phyloP scores from a whole-genome alignment of 2,888 invertebrate species.

The Tetragonula carbonaria region DNA sequence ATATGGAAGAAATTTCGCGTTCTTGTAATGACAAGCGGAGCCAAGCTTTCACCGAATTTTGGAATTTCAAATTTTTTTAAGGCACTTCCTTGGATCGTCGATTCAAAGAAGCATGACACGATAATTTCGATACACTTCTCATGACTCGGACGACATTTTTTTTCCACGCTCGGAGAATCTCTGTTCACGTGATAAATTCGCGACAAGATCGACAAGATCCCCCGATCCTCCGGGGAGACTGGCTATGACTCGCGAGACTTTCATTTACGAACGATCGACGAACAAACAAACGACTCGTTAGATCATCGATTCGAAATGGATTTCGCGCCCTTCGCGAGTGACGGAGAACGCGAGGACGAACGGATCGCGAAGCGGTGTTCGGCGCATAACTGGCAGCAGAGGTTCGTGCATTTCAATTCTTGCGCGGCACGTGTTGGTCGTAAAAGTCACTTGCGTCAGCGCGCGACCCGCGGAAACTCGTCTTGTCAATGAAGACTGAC shows the following conservation, averaged over 20 bases:
- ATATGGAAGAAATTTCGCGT: no score
- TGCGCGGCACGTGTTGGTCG: conserved; percentile 60
- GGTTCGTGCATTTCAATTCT: conserved; percentile 22
- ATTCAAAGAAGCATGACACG: neutral
- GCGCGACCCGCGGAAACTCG: conserved; percentile 47
- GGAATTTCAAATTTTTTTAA: no score
- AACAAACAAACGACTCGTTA: neutral
- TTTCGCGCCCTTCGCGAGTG: neutral
- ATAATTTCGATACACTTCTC: neutral
- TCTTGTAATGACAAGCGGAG: no score
- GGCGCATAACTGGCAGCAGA: conserved; percentile 41
- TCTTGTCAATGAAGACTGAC: conserved; percentile 53
- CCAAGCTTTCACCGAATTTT: no score
- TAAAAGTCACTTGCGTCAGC: conserved; percentile 63
- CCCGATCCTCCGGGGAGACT: neutral
- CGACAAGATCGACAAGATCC: neutral
- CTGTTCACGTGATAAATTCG: neutral
- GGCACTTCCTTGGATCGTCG: neutral
- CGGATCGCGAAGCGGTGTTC: conserved; percentile 42
- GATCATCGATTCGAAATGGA: neutral
- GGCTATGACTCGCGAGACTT: neutral
- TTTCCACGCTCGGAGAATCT: neutral
- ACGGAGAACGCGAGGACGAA: conserved; percentile 21
- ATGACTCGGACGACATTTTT: neutral
- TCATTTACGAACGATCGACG: neutral